Evolutionary conservation across 2,797 vertebrate species (phyloP).

Genomic region (Macropus fuliginosus): DNA sequence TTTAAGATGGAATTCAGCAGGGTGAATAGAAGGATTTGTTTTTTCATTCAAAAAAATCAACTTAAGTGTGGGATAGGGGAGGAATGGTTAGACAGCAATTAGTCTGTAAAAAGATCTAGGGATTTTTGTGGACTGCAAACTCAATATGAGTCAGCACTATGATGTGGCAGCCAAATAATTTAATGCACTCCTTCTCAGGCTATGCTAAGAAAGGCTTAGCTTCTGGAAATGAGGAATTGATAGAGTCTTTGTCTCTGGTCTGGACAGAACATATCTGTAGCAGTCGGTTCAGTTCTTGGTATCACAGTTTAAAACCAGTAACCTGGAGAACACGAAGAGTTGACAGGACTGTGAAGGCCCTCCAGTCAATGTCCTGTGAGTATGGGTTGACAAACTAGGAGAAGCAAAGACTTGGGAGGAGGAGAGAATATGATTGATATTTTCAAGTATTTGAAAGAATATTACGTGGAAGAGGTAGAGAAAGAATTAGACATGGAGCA

Average conservation of each 20-base stretch:
- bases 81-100: not conserved
- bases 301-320: not conserved
- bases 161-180: not conserved
- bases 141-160: not conserved
- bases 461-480: not conserved
- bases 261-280: not conserved
- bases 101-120: not conserved
- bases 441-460: not conserved
- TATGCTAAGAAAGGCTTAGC: not conserved
- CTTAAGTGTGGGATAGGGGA: not conserved
- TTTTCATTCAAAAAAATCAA: not conserved
- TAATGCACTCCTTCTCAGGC: not conserved
- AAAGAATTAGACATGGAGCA: not conserved
- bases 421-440: not conserved
- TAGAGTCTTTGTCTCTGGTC: not conserved
- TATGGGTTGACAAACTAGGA: not conserved
- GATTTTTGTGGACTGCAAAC: not conserved
- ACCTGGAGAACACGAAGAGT: not conserved
- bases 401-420: not conserved
- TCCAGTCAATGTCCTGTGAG: not conserved
- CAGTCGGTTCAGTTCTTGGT: not conserved
- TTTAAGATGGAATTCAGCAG: not conserved
- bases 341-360: not conserved
- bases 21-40: not conserved
- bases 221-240: not conserved